These are phyloP conservation scores for Cremastinae sp. DNA, from an alignment of 2,888 invertebrate genomes.

Conservation along the genomic window DNA sequence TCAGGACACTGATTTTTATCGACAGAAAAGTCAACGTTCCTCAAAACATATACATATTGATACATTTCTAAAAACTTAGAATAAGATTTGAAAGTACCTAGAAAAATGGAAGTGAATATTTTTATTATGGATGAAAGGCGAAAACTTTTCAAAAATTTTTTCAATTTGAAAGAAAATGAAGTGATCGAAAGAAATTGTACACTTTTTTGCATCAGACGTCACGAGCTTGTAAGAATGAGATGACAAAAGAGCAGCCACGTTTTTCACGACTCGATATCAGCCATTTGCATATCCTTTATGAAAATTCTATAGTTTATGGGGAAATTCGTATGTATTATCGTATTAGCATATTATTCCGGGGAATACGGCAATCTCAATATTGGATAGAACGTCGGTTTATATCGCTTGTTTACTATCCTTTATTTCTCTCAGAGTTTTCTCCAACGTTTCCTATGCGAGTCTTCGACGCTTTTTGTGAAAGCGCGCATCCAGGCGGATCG, in stretches of 20 bases:
- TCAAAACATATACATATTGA: too few species aligned
- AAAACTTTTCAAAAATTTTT: not conserved
- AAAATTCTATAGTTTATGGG: conserved; percentile 80
- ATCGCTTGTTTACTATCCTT: conserved; percentile 78
- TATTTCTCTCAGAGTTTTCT: conserved; percentile 35
- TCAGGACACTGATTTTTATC: conserved; percentile 58
- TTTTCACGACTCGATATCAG: conserved; percentile 74
- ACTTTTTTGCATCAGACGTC: conserved; percentile 35
- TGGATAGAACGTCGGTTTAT: conserved; percentile 76
- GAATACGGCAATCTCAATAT: conserved; percentile 80
- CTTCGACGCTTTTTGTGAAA: conserved; percentile 33
- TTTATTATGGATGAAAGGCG: too few species aligned
- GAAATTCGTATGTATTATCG: conserved; percentile 80
- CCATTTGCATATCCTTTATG: conserved; percentile 80
- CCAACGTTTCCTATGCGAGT: conserved; percentile 10
- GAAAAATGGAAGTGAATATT: too few species aligned
- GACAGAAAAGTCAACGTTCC: conserved; percentile 37
- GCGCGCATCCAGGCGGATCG: conserved; percentile 31
- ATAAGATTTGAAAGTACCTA: too few species aligned
- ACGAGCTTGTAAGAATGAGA: conserved; percentile 43
- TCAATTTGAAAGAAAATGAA: not conserved
- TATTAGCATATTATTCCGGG: conserved; percentile 79
- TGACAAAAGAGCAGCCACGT: conserved; percentile 17
- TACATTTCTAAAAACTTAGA: too few species aligned
- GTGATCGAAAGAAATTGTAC: too few species aligned